Conservation (phyloP, 2,113 vertebrate genomes). For the Caranx melampygus region DNA sequence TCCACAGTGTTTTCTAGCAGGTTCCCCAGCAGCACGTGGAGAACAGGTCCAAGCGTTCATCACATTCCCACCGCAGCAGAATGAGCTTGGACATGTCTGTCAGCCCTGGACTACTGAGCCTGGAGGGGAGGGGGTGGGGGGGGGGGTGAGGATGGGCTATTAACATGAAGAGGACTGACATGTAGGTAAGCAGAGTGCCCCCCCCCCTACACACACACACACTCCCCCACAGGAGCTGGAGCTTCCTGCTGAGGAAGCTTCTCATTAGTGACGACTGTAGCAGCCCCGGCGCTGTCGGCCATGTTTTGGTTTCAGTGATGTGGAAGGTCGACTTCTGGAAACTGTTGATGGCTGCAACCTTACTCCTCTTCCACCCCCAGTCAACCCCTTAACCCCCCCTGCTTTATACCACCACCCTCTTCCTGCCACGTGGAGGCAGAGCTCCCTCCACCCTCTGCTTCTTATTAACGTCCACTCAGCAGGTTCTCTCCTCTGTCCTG, state of each 20-base stretch:
- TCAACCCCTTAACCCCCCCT: not conserved
- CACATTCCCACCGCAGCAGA: constrained; percentile 7
- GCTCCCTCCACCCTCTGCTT: constrained; percentile 19
- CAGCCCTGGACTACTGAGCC: constrained; percentile 4
- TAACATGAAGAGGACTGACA: constrained; percentile 12
- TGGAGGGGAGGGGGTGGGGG: not conserved
- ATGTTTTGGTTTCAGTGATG: constrained; percentile 57
- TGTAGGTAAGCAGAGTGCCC: not conserved
- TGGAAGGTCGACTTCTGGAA: constrained; percentile 43
- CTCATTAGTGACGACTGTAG: constrained; percentile 32
- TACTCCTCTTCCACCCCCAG: not conserved
- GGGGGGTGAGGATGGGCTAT: constrained; percentile 1
- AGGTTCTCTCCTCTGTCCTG: too few species aligned
- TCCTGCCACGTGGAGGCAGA: constrained; percentile 64
- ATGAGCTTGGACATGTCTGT: constrained; percentile 34
- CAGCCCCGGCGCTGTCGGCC: not conserved
- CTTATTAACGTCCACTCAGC: too few species aligned
- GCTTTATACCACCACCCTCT: constrained; percentile 16
- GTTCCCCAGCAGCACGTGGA: constrained; percentile 22
- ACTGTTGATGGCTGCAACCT: constrained; percentile 23
- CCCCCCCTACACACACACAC: too few species aligned
- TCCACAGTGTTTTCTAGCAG: not conserved
- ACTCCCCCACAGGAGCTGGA: too few species aligned
- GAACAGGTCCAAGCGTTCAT: not conserved
- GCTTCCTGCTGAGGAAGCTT: constrained; percentile 1